Base-by-base conservation (phyloP, 2,113 vertebrate species). In the Grus americana region DNA sequence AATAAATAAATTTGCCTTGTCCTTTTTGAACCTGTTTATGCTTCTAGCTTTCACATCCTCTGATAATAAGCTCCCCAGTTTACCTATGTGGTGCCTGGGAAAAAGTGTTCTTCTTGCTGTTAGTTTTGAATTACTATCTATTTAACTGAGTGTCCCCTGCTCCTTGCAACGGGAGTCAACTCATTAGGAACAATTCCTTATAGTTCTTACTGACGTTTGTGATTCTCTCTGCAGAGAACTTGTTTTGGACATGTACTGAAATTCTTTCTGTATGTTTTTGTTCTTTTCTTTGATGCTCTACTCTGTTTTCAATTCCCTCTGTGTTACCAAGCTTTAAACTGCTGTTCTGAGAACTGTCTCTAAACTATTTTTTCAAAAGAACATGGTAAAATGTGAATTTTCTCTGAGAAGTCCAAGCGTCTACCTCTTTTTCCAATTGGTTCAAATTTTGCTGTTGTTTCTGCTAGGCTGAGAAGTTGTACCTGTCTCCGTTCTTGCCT, bases 271-370 rank as follows among this genome's bases (percentile, higher is more conserved):
- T 26, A 11, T 22, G 18, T 17, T 65, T 40, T 59, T 29, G 6
- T 0, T 2, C 24, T 30, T 65, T 36, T 8, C 11, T 54, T 75
- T 34, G 20, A 24, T 38, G 8, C 0, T 42, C 4, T 15, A 36
- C 29, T 61, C 26, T 86, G 11, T 55, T 79, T 88, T 80, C 3
- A 58, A 15, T 63, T 86, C 26, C 21, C 6, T 54, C 30, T 70
- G 2, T 70, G 13, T 42, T 70, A 54, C 19, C 59, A 54, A 68
- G 18, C 15, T 74, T 63, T 58, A 79, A 91, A 40, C 12, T 29
- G 63, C 8, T 61, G 9, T n/a, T 73, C 32, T 34, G 15, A 68
- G 17, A 80, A 65, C 34, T 10, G 3, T 44, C 34, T 5, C 15
- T 29, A 47, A 90, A 50, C 2, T 30, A 12, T 29, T 74, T 78